A percentile compares a stretch with the other conserved stretches of the same genome.
Conservation (phyloP, 2,888 invertebrate genomes). For the Galerucella nymphaeae region DNA sequence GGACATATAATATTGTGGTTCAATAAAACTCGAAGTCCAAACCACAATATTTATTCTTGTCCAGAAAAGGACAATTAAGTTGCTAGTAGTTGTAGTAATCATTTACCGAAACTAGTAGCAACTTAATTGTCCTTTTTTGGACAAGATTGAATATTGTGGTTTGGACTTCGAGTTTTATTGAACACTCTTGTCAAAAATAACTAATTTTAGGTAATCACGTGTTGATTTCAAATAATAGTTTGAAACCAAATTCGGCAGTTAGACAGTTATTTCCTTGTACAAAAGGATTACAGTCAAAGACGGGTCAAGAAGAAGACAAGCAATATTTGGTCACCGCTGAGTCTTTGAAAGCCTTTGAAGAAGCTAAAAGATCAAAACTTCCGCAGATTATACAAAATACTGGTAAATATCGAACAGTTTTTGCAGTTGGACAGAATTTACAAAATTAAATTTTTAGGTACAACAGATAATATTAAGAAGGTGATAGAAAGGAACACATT, state of each 20-base stretch:
- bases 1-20: too few relatives aligned
- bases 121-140: too few relatives aligned
- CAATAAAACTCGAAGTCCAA: too few relatives aligned
- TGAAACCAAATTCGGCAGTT: constrained; percentile 83
- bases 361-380: constrained; percentile 70
- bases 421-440: constrained; percentile 42
- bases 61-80: too few relatives aligned
- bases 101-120: too few relatives aligned
- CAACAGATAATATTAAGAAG: constrained; percentile 76
- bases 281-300: constrained; percentile 67
- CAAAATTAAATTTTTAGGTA: constrained; percentile 49
- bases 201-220: constrained; percentile 65
- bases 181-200: too few relatives aligned
- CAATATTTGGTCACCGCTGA: constrained; percentile 76
- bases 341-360: constrained; percentile 77
- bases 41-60: too few relatives aligned
- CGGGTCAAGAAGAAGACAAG: constrained; percentile 36
- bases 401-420: constrained; percentile 44
- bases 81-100: too few relatives aligned
- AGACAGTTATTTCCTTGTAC: constrained; percentile 83
- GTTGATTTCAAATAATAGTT: constrained; percentile 69
- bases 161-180: too few relatives aligned
- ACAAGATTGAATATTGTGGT: too few relatives aligned
- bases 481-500: constrained; percentile 88
- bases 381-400: constrained; percentile 67